Base-by-base conservation (phyloP, 2,797 vertebrate species). In the Falco berigora region DNA sequence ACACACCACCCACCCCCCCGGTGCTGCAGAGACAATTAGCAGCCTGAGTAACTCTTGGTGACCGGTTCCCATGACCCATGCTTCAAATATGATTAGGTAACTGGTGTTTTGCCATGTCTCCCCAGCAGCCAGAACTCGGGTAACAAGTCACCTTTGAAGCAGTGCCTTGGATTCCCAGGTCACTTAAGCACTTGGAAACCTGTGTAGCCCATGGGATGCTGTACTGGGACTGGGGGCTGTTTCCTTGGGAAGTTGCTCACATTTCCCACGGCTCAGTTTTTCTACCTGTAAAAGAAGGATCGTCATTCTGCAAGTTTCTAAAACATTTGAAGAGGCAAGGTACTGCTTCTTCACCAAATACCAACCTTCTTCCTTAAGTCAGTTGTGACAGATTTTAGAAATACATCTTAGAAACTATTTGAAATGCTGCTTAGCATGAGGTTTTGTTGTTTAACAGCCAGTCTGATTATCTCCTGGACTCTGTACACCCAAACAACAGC, bases 221-320 rank as follows among this genome's bases (percentile, higher is more conserved):
- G 30, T 6, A 24, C 4, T 0, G 4, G 66, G 42, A 21, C 20
- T 5, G 42, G 2, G 32, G 6, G 38, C 38, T 25, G 11, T 9
- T 44, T 25, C 59, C 44, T 50, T 49, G 23, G 19, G 22, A 38
- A 75, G 47, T 24, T 75, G 5, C n/a, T 74, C 25, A 22, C 12
- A 1, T 21, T 85, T 78, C 55, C 42, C 13, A 9, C 0, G 0
- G 55, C 47, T 81, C 14, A 8, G 0, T 32, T 73, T 24, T 73
- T 67, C 40, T 8, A 58, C 58, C n/a, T 40, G 12, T 22, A 30
- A 49, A 76, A 58, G 4, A 30, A n/a, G 6, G 82, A 50, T 44
- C 0, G 0, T 7, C 30, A 25, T 50, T 47, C 34, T 78, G 32
- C 22, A 28, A 8, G 42, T 28, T 53, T 8, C 7, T 44, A 42